Evolutionary conservation across 1,140 invertebrate genomes (phyloP), one percentile per base, ranked within the genome.

Genomic region (Muscidifurax raptorellus): DNA sequence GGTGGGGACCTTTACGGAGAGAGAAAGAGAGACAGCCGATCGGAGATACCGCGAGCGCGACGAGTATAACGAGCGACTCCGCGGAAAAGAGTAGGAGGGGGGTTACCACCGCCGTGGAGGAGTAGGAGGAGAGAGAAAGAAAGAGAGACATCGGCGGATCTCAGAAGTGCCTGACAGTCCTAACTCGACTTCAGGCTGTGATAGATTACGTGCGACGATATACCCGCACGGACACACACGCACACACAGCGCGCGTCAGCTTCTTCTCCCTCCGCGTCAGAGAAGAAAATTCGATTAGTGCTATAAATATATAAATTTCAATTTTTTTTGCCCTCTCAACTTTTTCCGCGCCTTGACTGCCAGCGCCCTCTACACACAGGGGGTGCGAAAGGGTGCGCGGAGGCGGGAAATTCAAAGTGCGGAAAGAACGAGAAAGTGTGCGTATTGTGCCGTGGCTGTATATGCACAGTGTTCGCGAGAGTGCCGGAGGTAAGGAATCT

Each of bases 151-250:
- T 80, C 67, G 83, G 59, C 82, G 82, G 82, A 84, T 75, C 80
- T 40, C 28, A 81, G 32, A 52, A 82, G 47, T 78, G 74, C 83
- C n/a, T 89, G 90, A 91, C 91, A 93, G 92, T 93, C 90, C 91
- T 90, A 90, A 92, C 91, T 91, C 89, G 89, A 90, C 92, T 88
- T 90, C 90, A 88, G 91, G 86, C 90, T 90, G 90, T 89, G 91
- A 90, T 90, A 93, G 92, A 92, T 92, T 90, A 90, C 90, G 90
- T 89, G 87, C 85, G 84, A 86, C 84, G 89, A 90, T 90, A 87
- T 40, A 40, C 36, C 36, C 85, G 86, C 85, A 83, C 22, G 66
- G 6, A 30, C 82, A 71, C 78, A 72, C 22, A 66, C 82, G 72
- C 10, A 47, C 36, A 22, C 13, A 18, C 10, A 59, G 40, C 64